Base-by-base conservation (phyloP, 2,888 invertebrate genomes). In the Morpho deidamia region DNA sequence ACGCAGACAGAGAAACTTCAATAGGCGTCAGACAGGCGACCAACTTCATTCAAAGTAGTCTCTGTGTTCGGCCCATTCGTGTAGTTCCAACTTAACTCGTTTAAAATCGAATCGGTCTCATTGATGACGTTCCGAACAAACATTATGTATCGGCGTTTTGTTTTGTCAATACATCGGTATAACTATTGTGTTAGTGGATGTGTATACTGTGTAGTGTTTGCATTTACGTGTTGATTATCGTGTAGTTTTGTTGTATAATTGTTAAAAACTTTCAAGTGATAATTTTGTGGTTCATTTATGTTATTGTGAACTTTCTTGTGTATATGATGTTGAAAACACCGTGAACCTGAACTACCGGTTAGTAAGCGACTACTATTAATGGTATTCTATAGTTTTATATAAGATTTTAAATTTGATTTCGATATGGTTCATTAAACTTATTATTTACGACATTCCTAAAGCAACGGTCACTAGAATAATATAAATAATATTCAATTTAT, bases 41-140 rank as follows among this genome's bases (percentile, higher is more conserved):
- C 70, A 81, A 87, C 87, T 87, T 83, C 86, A 84, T 81, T 81
- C 78, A 74, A 73, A 71, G 72, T 74, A 69, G 71, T 57, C 53
- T 71, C 63, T 55, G 68, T 68, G 70, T 64, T 68, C 67, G 66
- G 65, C 65, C 64, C 68, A 64, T 60, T 60, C 58, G 64, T 63
- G 49, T 61, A 65, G 66, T 64, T 66, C 71, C 62, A 78, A 87
- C 83, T 86, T 83, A 83, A 82, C 78, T 76, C 73, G 68, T 72
- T 72, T 75, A 67, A 2, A 61, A 74, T 74, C 74, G 74, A 79
- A 82, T 83, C 81, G 72, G 74, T 51, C 70, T 70, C 59, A 60
- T 75, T 75, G 75, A 74, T 84, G 84, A 87, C 85, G 84, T 84
- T 77, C 71, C 55, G 57, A 61, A 63, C 74, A 76, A 65, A 83